A percentile compares a stretch with the other conserved stretches of the same genome.
phyloP scores from a whole-genome alignment of 1,140 invertebrate species.

The Cyrtorhinus lividipennis region DNA sequence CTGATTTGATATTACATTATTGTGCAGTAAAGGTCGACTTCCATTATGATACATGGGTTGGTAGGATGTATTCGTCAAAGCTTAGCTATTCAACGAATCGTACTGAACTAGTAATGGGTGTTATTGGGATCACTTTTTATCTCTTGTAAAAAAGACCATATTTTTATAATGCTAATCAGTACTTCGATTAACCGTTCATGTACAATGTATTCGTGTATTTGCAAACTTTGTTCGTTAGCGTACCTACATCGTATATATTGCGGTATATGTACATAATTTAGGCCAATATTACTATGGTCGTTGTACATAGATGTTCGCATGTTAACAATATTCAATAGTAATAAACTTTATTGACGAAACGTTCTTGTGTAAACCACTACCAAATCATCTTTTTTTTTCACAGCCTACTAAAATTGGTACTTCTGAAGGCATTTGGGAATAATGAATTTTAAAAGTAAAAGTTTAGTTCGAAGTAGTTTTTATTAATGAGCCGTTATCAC shows the following conservation, averaged over 20 bases:
- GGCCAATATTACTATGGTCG: not conserved
- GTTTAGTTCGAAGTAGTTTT: too few species aligned
- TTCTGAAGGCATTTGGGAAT: too few species aligned
- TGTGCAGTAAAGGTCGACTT: not conserved
- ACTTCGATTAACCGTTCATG: not conserved
- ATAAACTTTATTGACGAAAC: too few species aligned
- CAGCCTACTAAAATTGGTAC: too few species aligned
- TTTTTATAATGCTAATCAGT: slow-evolving; percentile 1
- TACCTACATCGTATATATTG: not conserved
- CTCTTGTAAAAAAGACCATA: slow-evolving; percentile 1
- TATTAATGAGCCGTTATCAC: too few species aligned
- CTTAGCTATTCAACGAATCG: slow-evolving; percentile 1
- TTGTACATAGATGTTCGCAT: not conserved
- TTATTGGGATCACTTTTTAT: slow-evolving; percentile 7
- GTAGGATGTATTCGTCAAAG: not conserved
- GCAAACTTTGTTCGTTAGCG: not conserved
- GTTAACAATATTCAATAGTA: too few species aligned
- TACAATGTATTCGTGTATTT: not conserved
- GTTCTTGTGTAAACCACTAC: too few species aligned
- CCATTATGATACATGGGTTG: not conserved
- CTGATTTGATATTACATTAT: not conserved
- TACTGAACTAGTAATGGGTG: slow-evolving; percentile 4
- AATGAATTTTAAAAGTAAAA: too few species aligned
- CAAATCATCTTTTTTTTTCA: too few species aligned
- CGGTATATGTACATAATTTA: too few species aligned